Conservation (phyloP, 2,888 invertebrate species). For the Tyria jacobaeae region DNA sequence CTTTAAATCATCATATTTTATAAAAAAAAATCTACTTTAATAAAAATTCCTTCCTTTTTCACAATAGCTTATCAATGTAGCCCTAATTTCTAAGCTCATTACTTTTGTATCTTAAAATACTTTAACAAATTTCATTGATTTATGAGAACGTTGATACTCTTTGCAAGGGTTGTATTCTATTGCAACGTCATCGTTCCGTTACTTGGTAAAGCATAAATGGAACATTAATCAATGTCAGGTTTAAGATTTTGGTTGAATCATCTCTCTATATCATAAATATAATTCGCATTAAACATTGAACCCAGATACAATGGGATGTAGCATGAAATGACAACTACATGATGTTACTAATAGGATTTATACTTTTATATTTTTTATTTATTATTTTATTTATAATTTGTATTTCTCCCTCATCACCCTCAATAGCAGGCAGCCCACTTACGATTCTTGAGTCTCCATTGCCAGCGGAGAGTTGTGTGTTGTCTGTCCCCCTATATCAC, state of each 20-base stretch:
- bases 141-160: not conserved
- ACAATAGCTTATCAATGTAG: no score
- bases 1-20: no score
- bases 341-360: not conserved
- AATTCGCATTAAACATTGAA: not conserved
- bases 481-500: no score
- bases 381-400: no score
- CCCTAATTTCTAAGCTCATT: not conserved
- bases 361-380: no score
- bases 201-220: not conserved
- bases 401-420: no score
- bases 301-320: not conserved
- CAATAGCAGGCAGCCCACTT: no score
- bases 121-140: not conserved
- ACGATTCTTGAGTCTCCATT: no score
- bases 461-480: no score
- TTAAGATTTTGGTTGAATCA: constrained; percentile 7
- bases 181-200: not conserved
- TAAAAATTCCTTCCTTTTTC: no score
- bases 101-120: not conserved
- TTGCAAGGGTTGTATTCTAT: constrained; percentile 1
- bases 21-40: no score
- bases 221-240: constrained; percentile 4
- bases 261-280: constrained; percentile 1
- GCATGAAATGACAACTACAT: not conserved